These are phyloP conservation scores for Thalpophila matura DNA, from an alignment of 2,888 invertebrate species.

Conservation along the genomic window DNA sequence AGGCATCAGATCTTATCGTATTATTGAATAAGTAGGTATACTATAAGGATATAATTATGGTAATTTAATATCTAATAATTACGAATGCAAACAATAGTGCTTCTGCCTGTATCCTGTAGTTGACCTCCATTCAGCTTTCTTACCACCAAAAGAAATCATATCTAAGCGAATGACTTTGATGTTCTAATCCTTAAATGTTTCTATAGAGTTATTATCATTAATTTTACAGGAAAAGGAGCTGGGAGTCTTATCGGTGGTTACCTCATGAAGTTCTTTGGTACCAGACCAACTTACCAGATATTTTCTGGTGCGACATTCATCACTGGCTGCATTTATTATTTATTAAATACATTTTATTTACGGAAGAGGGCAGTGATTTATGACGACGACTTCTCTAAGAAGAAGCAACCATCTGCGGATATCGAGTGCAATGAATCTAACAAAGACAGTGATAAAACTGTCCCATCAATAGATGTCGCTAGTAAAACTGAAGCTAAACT, in stretches of 20 bases:
- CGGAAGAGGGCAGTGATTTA: conserved; percentile 86
- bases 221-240: conserved; percentile 92
- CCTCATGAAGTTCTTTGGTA: conserved; percentile 93
- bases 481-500: conserved; percentile 66
- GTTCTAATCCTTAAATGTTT: not conserved
- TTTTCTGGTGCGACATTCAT: conserved; percentile 92
- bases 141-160: conserved; percentile 1
- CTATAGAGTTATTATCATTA: conserved; percentile 2
- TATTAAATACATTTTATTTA: conserved; percentile 93
- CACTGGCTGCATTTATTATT: conserved; percentile 92
- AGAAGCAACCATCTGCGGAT: conserved; percentile 83
- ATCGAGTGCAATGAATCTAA: conserved; percentile 77
- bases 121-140: conserved; percentile 6
- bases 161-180: not conserved
- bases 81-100: conserved; percentile 27
- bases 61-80: not conserved
- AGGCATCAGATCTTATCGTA: not conserved
- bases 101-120: not conserved
- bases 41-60: not conserved
- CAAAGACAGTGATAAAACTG: conserved; percentile 70
- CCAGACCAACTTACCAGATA: conserved; percentile 93
- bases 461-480: conserved; percentile 75
- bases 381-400: conserved; percentile 91
- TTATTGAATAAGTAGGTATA: not conserved
- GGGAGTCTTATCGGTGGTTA: conserved; percentile 95